Percentiles rank a stretch among this genome's conserved stretches.
Conservation (phyloP, 2,113 vertebrate species). For the Centropus bengalensis region DNA sequence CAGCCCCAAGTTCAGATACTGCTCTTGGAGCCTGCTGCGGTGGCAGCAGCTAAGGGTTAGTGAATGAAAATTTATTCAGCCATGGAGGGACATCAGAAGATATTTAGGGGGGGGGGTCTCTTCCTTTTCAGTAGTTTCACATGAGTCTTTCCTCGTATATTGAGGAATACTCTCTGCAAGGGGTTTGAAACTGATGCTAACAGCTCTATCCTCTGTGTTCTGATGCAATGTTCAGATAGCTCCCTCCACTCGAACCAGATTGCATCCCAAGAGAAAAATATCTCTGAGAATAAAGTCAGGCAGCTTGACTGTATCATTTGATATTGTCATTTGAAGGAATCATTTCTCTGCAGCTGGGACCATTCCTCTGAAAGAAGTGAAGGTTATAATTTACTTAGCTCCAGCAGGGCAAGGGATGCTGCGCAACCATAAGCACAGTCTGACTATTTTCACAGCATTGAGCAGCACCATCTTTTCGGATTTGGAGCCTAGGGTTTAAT, state of each 20-base stretch:
- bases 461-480: slow-evolving; percentile 35
- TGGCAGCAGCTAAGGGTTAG: neutral
- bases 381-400: slow-evolving; percentile 65
- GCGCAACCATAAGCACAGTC: neutral
- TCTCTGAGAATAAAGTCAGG: slow-evolving; percentile 41
- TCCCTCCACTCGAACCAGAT: slow-evolving; percentile 25
- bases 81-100: neutral
- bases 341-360: slow-evolving; percentile 60
- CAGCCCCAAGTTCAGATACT: neutral
- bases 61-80: neutral
- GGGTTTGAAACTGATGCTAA: neutral
- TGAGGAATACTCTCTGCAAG: slow-evolving; percentile 5
- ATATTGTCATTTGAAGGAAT: slow-evolving; percentile 61
- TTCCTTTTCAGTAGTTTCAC: neutral
- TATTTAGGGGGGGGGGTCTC: neutral
- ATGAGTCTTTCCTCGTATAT: neutral
- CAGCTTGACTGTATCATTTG: slow-evolving; percentile 54
- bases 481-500: neutral
- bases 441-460: slow-evolving; percentile 3
- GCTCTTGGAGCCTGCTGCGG: neutral
- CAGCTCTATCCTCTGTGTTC: slow-evolving; percentile 29
- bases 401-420: slow-evolving; percentile 44
- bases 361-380: slow-evolving; percentile 45
- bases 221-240: slow-evolving; percentile 44
- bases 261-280: slow-evolving; percentile 47